phyloP scores from a whole-genome alignment of 2,797 vertebrate species.

The Poecilia velifera region DNA sequence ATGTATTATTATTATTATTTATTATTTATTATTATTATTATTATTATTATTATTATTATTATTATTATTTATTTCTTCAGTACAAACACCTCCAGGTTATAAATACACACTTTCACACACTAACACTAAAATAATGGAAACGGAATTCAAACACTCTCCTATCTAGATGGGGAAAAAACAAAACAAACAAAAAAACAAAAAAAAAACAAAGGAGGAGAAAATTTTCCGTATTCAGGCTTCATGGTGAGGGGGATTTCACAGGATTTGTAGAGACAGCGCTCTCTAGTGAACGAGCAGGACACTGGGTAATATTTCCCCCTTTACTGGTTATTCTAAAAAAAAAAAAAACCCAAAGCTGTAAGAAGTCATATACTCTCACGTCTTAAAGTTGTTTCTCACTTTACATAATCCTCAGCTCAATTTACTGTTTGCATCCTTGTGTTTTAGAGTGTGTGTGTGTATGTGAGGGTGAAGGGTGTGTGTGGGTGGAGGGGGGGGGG shows the following conservation, averaged over 20 bases:
- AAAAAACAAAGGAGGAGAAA: slow-evolving; percentile 26
- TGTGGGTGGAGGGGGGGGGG: neutral
- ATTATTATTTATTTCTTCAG: neutral
- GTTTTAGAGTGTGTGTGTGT: slow-evolving; percentile 1
- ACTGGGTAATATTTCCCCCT: neutral
- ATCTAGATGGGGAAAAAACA: slow-evolving; percentile 18
- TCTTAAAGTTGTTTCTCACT: slow-evolving; percentile 58
- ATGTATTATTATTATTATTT: neutral
- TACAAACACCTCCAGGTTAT: neutral
- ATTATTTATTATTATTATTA: neutral
- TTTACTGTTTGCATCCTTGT: slow-evolving; percentile 17
- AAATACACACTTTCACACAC: neutral
- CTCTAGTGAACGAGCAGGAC: slow-evolving; percentile 60
- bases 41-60: neutral
- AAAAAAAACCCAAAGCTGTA: slow-evolving; percentile 25
- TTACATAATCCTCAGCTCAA: slow-evolving; percentile 63
- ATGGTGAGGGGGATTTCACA: slow-evolving; percentile 3
- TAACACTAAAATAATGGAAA: slow-evolving; percentile 4
- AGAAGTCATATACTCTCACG: slow-evolving; percentile 40
- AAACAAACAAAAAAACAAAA: slow-evolving; percentile 10
- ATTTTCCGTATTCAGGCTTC: neutral
- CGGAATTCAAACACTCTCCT: slow-evolving; percentile 1
- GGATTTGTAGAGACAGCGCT: slow-evolving; percentile 54
- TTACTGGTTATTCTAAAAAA: slow-evolving; percentile 13
- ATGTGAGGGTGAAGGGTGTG: neutral